Evolutionary conservation across 2,113 vertebrate species (phyloP).

Genomic region (Mesembrinibis cayennensis): DNA sequence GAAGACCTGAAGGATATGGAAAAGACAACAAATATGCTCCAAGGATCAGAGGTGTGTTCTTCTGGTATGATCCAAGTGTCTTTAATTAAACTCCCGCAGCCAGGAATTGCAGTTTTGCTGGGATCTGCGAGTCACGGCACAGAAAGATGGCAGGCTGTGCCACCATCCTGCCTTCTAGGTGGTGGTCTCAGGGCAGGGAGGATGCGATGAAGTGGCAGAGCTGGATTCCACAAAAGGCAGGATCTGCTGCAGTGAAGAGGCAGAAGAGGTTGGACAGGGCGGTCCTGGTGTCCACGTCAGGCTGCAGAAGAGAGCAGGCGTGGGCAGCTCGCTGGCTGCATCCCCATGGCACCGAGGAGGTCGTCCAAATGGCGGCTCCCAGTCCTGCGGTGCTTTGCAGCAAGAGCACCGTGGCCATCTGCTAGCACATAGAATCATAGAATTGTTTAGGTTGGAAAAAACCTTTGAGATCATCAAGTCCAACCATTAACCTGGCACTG

Average conservation of each 20-base stretch:
- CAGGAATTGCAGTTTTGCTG: background rate
- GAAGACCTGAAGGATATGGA: background rate
- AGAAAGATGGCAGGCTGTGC: background rate
- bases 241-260: background rate
- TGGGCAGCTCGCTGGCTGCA: rapidly evolving
- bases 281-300: background rate
- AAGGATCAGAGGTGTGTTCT: background rate
- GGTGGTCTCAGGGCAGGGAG: background rate
- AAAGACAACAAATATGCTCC: background rate
- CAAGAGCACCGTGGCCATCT: background rate
- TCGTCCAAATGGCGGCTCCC: rapidly evolving
- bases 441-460: too few species aligned
- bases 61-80: background rate
- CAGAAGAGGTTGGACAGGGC: background rate
- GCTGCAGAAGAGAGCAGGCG: background rate
- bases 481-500: too few species aligned
- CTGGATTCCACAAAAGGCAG: background rate
- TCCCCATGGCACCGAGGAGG: rapidly evolving
- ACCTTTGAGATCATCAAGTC: too few species aligned
- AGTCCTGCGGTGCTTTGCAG: background rate
- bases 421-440: background rate
- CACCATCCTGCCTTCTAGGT: background rate
- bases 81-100: background rate
- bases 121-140: background rate
- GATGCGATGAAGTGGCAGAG: rapidly evolving